Conservation (phyloP, 30 jellyfish, hydroid and myxozoan species). For the Hydractinia symbiolongicarpus region DNA sequence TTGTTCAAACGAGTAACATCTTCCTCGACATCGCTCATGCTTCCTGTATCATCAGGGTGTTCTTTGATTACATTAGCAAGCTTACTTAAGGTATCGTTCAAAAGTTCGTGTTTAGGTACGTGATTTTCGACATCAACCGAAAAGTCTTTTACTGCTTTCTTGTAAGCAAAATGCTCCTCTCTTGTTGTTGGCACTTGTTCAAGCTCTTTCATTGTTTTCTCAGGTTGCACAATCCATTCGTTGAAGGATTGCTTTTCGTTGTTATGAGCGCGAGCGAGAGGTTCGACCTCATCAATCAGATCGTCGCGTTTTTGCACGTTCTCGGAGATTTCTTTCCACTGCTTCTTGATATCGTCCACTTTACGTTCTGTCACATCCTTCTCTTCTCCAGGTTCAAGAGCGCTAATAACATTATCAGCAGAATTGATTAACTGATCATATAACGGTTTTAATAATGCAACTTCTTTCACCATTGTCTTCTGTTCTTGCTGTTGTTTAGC, state of each 20-base stretch:
- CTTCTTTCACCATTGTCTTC: constrained; percentile 46
- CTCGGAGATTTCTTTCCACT: constrained; percentile 63
- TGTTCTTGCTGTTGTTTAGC: constrained; percentile 54
- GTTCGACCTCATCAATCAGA: constrained; percentile 53
- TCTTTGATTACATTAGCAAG: constrained; percentile 28
- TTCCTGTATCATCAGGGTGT: constrained; percentile 42
- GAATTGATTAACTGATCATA: constrained; percentile 51
- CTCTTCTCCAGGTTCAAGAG: constrained; percentile 52
- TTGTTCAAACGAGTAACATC: constrained; percentile 40
- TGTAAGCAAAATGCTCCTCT: constrained; percentile 27
- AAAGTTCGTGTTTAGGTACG: constrained; percentile 18
- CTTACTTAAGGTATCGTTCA: constrained; percentile 41
- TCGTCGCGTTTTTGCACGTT: constrained; percentile 37
- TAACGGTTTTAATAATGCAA: constrained; percentile 52
- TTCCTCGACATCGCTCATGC: constrained; percentile 29
- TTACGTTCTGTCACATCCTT: constrained; percentile 35
- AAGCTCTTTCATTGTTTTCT: constrained; percentile 33
- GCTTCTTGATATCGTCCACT: constrained; percentile 33
- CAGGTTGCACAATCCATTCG: constrained; percentile 53
- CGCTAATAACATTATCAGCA: constrained; percentile 42
- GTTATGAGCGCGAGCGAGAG: constrained; percentile 49
- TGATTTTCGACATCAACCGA: constrained; percentile 47
- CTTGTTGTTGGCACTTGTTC: constrained; percentile 53
- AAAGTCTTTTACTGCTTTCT: constrained; percentile 27
- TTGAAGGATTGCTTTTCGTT: constrained; percentile 24